Conservation (phyloP, 2,888 invertebrate genomes). For the Herminia tarsipennalis region DNA sequence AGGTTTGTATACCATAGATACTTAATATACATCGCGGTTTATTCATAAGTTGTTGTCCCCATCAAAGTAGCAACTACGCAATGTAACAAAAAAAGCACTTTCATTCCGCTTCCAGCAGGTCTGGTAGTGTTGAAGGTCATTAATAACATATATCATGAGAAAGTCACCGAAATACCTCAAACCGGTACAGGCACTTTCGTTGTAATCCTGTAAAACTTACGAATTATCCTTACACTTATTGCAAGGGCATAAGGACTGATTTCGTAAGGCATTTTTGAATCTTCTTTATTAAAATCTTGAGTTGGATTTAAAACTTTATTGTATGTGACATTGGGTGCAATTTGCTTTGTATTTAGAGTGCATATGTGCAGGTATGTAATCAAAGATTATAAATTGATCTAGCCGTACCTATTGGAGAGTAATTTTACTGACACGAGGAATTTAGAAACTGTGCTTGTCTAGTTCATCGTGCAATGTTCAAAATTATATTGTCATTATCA, state of each 20-base stretch:
- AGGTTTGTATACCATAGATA: too few relatives aligned
- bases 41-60: neutral
- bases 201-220: conserved; percentile 29
- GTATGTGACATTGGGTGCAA: neutral
- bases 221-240: conserved; percentile 28
- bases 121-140: conserved; percentile 33
- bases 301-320: conserved; percentile 6
- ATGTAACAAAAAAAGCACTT: conserved; percentile 4
- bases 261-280: conserved; percentile 5
- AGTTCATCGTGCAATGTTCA: too few relatives aligned
- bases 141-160: conserved; percentile 42
- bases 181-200: conserved; percentile 42
- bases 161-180: conserved; percentile 36
- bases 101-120: neutral
- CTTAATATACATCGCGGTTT: too few relatives aligned
- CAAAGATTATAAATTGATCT: too few relatives aligned
- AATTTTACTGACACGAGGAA: conserved; percentile 19
- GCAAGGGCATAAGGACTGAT: conserved; percentile 15
- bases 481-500: too few relatives aligned
- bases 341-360: conserved; percentile 13
- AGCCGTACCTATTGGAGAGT: too few relatives aligned
- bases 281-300: neutral
- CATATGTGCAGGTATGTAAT: too few relatives aligned
- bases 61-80: neutral
- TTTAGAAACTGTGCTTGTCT: conserved; percentile 31